These are phyloP conservation scores for Pogonomyrmex barbatus DNA, from an alignment of 1,140 invertebrate genomes.

Conservation along the genomic window DNA sequence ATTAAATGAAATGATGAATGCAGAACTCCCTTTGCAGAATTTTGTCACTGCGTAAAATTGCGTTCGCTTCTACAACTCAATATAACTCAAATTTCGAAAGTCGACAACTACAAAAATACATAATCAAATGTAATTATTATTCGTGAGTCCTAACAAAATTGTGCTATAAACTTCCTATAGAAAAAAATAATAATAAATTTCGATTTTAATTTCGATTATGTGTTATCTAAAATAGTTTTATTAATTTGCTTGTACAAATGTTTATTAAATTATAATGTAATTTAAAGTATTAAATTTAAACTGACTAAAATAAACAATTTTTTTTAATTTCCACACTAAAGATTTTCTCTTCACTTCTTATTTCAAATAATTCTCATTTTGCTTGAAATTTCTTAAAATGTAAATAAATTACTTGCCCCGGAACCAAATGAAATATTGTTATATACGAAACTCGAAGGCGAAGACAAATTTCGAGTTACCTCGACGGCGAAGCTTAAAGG, in stretches of 20 bases:
- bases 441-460: conserved; percentile 37
- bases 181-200: background rate
- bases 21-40: conserved; percentile 36
- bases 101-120: background rate
- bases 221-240: background rate
- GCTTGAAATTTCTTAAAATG: conserved; percentile 31
- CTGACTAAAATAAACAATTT: background rate
- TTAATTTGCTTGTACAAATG: background rate
- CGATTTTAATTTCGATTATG: background rate
- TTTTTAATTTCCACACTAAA: background rate
- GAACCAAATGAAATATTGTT: conserved; percentile 54
- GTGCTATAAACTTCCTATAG: background rate
- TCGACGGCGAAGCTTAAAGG: conserved; percentile 34
- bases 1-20: conserved; percentile 50
- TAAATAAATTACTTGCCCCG: conserved; percentile 44
- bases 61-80: conserved; percentile 28
- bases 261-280: background rate
- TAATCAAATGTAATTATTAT: conserved; percentile 37
- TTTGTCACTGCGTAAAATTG: conserved; percentile 47
- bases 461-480: conserved; percentile 58
- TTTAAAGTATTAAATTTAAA: background rate
- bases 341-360: background rate
- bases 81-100: conserved; percentile 29
- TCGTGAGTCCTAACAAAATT: background rate
- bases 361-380: conserved; percentile 13